Conservation (phyloP, 1,140 invertebrate species). For the Aporrectodea caliginosa region DNA sequence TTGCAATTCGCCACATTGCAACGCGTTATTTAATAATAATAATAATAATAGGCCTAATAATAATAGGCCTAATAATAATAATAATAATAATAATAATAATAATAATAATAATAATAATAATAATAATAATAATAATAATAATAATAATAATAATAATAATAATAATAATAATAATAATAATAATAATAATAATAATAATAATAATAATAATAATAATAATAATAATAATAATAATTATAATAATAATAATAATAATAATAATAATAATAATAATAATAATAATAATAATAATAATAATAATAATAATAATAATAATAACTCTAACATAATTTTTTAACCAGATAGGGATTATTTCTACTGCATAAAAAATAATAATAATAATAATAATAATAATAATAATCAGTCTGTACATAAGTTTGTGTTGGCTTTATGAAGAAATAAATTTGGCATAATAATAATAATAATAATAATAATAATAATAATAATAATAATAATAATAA, state of each 20-base stretch:
- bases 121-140: neutral
- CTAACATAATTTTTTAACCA: neutral
- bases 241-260: neutral
- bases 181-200: neutral
- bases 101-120: neutral
- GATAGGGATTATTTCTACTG: neutral
- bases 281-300: conserved; percentile 4
- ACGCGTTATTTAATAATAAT: neutral
- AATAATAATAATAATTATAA: neutral
- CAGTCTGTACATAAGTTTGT: neutral
- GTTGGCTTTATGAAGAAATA: neutral
- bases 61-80: neutral
- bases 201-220: neutral
- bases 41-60: neutral
- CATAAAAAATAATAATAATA: neutral
- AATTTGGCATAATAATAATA: too few relatives aligned
- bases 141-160: neutral
- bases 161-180: neutral
- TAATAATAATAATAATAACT: conserved; percentile 1
- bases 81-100: neutral
- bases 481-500: too few relatives aligned
- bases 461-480: too few relatives aligned
- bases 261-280: neutral
- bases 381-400: neutral
- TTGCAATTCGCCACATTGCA: neutral